Evolutionary conservation across 2,797 vertebrate species (phyloP).

Genomic region (Pantherophis vulpinus): DNA sequence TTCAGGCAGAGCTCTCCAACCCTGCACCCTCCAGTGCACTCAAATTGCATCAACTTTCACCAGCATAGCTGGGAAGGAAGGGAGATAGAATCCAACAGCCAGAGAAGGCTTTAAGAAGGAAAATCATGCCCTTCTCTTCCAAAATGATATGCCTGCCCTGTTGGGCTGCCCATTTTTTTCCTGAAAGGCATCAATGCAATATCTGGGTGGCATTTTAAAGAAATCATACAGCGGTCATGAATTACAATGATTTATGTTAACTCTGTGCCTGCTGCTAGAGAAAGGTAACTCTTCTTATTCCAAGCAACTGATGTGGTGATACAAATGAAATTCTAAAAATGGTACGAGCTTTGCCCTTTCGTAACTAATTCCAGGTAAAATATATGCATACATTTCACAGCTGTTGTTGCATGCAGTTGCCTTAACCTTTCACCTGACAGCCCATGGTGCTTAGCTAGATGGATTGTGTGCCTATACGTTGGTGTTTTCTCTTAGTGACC

Average conservation of each 20-base stretch:
- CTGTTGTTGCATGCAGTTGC: not conserved
- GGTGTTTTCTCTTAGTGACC: not conserved
- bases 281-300: not conserved
- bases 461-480: not conserved
- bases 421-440: not conserved
- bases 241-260: not conserved
- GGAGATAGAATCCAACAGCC: not conserved
- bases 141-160: not conserved
- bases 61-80: not conserved
- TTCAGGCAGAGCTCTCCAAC: not conserved
- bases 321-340: not conserved
- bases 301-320: not conserved
- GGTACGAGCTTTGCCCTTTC: not conserved
- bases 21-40: not conserved
- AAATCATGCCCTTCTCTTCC: not conserved
- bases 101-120: not conserved
- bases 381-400: not conserved
- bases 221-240: not conserved
- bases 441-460: not conserved
- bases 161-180: not conserved
- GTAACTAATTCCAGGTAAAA: not conserved
- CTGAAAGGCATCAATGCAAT: not conserved
- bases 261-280: not conserved
- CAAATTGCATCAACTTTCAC: not conserved
- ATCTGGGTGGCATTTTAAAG: not conserved